A percentile compares a stretch with the other conserved stretches of the same genome.
Evolutionary conservation across 1,140 invertebrate species (phyloP).

Genomic region (Pachypeltis micranthus): DNA sequence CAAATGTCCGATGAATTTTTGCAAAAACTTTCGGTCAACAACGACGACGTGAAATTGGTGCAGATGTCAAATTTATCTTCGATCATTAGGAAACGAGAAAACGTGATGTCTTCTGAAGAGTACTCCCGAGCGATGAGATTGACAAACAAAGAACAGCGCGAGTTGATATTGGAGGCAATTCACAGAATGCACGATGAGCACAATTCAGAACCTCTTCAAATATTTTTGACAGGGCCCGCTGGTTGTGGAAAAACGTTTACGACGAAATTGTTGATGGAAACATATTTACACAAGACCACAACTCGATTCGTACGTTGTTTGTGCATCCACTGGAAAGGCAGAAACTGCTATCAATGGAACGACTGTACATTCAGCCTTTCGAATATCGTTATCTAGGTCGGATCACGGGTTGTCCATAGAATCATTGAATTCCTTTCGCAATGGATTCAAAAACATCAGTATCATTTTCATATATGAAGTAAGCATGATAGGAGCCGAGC

Average conservation of each 20-base stretch:
- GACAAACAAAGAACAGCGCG: constrained; percentile 15
- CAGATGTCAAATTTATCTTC: not conserved
- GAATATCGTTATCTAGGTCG: constrained; percentile 4
- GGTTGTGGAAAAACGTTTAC: constrained; percentile 30
- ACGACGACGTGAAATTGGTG: constrained; percentile 12
- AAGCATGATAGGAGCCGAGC: constrained; percentile 12
- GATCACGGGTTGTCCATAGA: constrained; percentile 5
- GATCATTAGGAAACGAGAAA: constrained; percentile 8
- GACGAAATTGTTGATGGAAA: constrained; percentile 28
- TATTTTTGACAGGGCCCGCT: constrained; percentile 31
- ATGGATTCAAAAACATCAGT: constrained; percentile 7
- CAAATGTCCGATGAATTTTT: not conserved
- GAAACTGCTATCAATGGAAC: constrained; percentile 12
- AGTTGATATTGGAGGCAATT: constrained; percentile 15
- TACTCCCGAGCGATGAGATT: constrained; percentile 11
- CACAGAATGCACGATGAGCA: constrained; percentile 10
- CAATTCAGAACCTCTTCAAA: constrained; percentile 26
- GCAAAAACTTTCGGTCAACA: constrained; percentile 22
- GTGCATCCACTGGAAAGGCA: constrained; percentile 16
- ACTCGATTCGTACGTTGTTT: constrained; percentile 14
- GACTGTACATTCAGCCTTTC: constrained; percentile 21
- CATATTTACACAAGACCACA: constrained; percentile 10
- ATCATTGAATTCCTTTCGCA: constrained; percentile 13
- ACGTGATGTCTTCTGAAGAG: constrained; percentile 11
- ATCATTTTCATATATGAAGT: constrained; percentile 17